Evolutionary conservation across 2,888 invertebrate species (phyloP), one percentile per base, ranked within the genome.

Genomic region (Marasmarcha lunaedactyla): DNA sequence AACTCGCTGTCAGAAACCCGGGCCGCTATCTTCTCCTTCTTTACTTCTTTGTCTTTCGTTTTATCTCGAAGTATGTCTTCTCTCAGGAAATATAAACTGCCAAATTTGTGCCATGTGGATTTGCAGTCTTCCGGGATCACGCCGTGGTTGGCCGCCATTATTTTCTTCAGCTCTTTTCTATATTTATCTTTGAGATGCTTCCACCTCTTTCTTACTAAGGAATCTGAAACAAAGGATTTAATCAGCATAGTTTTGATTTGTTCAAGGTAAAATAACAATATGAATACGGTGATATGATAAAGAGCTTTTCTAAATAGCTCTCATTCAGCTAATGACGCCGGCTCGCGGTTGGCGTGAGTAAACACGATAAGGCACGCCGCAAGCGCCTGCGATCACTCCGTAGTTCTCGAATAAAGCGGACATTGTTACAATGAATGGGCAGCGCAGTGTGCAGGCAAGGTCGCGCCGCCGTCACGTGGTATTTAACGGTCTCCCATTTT

Each of bases 111-210:
- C 59, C 59, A 60, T 6, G 42, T 40, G 1, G 49, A 46, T 1
- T 43, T 14, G 12, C 41, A 40, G 2, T 40, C 34, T 7, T 46
- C 44, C 1, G 47, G 40, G n/a, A 30, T 30, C 1, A 42, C 34
- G 7, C 39, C 30, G 26, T 38, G 25, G 35, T 44, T 20, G 14
- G 37, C 15, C 1, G 42, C 15, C 11, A 35, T 36, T 4, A 48
- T 15, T 39, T 52, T 57, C 42, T 54, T 57, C 10, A 51, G 40
- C 33, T 60, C 59, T n/a, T 57, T 55, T 6, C 57, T 46, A 44
- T 51, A 57, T 33, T 57, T 54, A 42, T 60, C 59, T 35, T 54
- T 57, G 1, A 57, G 41, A 11, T 59, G 52, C 41, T 59, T 60
- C 59, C 59, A 60, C 14, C 52, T 42, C 40, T 55, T 59, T 35